Conservation (phyloP, 1,140 invertebrate genomes). For the Drosophila sturtevanti region DNA sequence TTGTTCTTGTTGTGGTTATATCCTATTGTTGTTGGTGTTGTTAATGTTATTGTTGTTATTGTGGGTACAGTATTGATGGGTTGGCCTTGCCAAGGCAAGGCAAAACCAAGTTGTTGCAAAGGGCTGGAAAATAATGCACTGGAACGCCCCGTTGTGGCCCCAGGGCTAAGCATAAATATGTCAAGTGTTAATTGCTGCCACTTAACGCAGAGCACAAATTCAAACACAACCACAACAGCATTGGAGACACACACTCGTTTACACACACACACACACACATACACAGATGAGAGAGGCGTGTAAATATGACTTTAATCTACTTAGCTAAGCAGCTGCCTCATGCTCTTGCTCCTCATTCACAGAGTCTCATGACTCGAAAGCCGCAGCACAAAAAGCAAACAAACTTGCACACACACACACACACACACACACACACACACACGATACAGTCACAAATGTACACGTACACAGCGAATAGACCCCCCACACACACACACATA, state of each 20-base stretch:
- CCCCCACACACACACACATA: not conserved
- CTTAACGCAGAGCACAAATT: conserved; percentile 78
- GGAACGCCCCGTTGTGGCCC: conserved; percentile 52
- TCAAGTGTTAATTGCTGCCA: conserved; percentile 81
- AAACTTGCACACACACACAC: conserved; percentile 29
- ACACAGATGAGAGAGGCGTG: conserved; percentile 42
- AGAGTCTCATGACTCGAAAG: conserved; percentile 45
- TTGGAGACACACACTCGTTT: conserved; percentile 6
- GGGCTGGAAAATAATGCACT: conserved; percentile 60
- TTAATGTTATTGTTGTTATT: conserved; percentile 22
- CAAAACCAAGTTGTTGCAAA: conserved; percentile 20
- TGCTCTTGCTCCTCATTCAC: conserved; percentile 1
- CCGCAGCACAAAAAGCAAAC: conserved; percentile 59
- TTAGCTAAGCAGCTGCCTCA: conserved; percentile 56
- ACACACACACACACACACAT: conserved; percentile 18
- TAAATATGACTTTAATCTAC: conserved; percentile 82
- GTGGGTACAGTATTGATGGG: conserved; percentile 61
- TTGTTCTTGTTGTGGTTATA: conserved; percentile 25
- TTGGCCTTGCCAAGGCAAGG: conserved; percentile 45
- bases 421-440: conserved; percentile 7
- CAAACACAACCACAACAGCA: conserved; percentile 56
- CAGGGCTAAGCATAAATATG: conserved; percentile 74
- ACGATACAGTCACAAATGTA: not conserved
- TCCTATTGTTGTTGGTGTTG: conserved; percentile 23
- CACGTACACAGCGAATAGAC: too few relatives aligned